Percentiles rank a stretch among this genome's conserved stretches.
Evolutionary conservation across 2,888 invertebrate genomes (phyloP).

Genomic region (Cephus sareptanus): DNA sequence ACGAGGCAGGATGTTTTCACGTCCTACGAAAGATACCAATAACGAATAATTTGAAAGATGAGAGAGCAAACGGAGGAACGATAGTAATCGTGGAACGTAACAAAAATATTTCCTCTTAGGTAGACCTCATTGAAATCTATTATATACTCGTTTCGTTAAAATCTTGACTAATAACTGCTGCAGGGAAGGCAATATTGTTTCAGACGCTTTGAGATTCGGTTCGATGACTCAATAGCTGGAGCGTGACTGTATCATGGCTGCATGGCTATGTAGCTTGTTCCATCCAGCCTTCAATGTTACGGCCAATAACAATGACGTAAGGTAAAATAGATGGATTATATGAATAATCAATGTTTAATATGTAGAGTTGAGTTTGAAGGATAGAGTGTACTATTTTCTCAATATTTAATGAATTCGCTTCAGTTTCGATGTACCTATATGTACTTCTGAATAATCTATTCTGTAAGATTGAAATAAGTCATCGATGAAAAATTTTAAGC

Average conservation of each 20-base stretch:
- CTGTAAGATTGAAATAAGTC: not conserved
- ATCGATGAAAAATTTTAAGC: not conserved
- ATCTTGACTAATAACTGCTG: not conserved
- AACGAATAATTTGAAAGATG: not conserved
- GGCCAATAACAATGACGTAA: not conserved
- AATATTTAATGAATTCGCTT: not conserved
- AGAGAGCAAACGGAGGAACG: not conserved
- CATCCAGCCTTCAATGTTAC: not conserved
- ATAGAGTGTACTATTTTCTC: not conserved
- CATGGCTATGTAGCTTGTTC: not conserved
- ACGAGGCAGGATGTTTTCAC: conserved; percentile 2
- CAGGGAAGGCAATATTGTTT: not conserved
- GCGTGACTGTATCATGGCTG: conserved; percentile 7
- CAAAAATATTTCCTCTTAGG: not conserved
- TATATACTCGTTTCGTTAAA: not conserved
- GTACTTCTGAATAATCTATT: not conserved
- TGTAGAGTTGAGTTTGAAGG: not conserved
- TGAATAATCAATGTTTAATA: not conserved
- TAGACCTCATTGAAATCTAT: not conserved
- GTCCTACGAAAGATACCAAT: not conserved
- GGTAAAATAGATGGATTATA: not conserved
- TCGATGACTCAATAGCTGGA: conserved; percentile 9
- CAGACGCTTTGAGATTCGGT: conserved; percentile 3
- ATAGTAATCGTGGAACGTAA: not conserved
- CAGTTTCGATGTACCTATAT: not conserved